Evolutionary conservation across 2,797 vertebrate genomes (phyloP), one percentile per base, ranked within the genome.

Genomic region (Enteromius trimaculatus): DNA sequence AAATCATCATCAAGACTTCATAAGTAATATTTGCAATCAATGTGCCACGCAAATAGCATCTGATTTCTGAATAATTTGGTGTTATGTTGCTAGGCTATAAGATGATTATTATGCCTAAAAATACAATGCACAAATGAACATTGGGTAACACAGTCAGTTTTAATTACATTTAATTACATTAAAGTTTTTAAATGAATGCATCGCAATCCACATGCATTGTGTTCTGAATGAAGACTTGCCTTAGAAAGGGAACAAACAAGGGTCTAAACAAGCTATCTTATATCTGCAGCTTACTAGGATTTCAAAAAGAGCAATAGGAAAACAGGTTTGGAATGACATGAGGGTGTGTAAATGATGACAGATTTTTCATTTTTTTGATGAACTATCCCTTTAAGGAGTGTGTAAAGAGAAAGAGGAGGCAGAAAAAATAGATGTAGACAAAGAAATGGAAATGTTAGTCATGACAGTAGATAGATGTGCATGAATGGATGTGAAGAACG

Each of bases 321-420:
- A 3, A 26, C 19, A 26, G 1, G 19, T 71, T 80, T 72, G 19
- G 19, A 55, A 55, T 2, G 51, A 74, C 71, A n/a, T 14, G 47
- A 53, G 19, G 29, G 3, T 53, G 71, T 14, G 71, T 64, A 23
- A 51, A 58, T 5, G 77, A 66, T 39, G 47, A 70, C 11, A 44
- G 17, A 44, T 58, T n/a, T n/a, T 17, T 31, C 0, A 47, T 11
- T 64, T 74, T 69, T 71, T 72, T 21, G 26, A n/a, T 19, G 14
- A 81, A 81, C 70, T 74, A 34, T 82, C 70, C n/a, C 44, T 82
- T 66, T 72, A 37, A 81, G 29, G 3, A 62, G 29, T 74, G 42
- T 65, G 31, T 80, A 69, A 16, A 80, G 23, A 6, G 68, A 69
- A 53, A 34, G 53, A 60, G 23, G 11, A 17, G 23, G 29, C 49